Conservation (phyloP, 2,113 vertebrate genomes). For the Grus americana region DNA sequence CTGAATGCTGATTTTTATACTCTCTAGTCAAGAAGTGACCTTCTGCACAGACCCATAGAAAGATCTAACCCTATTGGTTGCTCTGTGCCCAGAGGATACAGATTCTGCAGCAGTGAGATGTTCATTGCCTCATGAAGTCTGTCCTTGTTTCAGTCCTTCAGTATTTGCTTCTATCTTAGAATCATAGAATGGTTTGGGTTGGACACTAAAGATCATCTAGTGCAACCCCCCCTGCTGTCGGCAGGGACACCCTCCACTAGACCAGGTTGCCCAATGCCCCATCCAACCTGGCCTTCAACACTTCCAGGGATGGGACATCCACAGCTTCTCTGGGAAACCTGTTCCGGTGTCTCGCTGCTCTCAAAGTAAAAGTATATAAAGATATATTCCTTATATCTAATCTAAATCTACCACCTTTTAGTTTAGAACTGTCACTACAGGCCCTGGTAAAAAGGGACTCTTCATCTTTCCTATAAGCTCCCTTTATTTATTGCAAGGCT, state of each 20-base stretch:
- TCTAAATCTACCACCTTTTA: background rate
- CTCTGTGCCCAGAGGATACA: background rate
- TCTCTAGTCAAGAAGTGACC: background rate
- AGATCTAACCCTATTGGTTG: background rate
- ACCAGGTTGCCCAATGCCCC: background rate
- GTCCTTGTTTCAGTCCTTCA: background rate
- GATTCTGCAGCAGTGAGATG: background rate
- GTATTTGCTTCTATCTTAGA: background rate
- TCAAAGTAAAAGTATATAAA: background rate
- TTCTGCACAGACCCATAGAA: background rate
- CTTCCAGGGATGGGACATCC: background rate
- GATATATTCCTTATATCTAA: background rate
- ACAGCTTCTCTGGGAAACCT: background rate
- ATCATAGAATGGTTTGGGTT: background rate
- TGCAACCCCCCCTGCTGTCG: background rate
- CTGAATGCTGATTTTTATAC: background rate
- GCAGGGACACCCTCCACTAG: background rate
- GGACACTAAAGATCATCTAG: background rate
- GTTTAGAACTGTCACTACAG: background rate
- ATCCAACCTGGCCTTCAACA: background rate
- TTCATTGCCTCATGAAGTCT: background rate
- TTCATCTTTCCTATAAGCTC: background rate
- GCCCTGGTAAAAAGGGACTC: background rate
- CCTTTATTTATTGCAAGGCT: background rate
- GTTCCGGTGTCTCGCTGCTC: background rate